These are phyloP conservation scores for Bombus superbus DNA, from an alignment of 1,140 invertebrate genomes.

Conservation along the genomic window DNA sequence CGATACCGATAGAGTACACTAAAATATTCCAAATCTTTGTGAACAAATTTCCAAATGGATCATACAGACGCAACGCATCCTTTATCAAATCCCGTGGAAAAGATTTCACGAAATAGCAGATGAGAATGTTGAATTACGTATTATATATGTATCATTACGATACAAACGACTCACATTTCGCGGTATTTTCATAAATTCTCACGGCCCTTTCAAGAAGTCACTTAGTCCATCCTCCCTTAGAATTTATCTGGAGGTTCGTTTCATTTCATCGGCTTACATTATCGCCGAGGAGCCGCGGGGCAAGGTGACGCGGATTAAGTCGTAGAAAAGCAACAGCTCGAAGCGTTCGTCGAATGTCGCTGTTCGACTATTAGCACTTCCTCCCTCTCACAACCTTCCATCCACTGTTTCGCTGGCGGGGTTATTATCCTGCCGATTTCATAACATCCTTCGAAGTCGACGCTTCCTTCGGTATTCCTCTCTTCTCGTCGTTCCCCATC, in stretches of 20 bases:
- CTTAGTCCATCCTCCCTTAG: not conserved
- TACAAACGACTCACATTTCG: too few species aligned
- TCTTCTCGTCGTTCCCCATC: slow-evolving; percentile 7
- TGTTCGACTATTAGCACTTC: slow-evolving; percentile 65
- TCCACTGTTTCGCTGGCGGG: slow-evolving; percentile 31
- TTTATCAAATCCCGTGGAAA: too few species aligned
- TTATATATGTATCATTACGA: too few species aligned
- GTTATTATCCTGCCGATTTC: slow-evolving; percentile 73
- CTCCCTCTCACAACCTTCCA: not conserved
- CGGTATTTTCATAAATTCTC: not conserved
- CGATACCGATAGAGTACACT: too few species aligned
- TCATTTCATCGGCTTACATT: slow-evolving; percentile 47
- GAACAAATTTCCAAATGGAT: too few species aligned
- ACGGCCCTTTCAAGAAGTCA: not conserved
- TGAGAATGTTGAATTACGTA: too few species aligned
- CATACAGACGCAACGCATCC: too few species aligned
- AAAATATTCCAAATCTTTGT: too few species aligned
- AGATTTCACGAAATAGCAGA: too few species aligned
- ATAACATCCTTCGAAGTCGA: slow-evolving; percentile 68
- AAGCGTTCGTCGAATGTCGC: slow-evolving; percentile 45
- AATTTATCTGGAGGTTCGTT: slow-evolving; percentile 3
- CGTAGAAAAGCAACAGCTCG: slow-evolving; percentile 48
- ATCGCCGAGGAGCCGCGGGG: not conserved
- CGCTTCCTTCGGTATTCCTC: slow-evolving; percentile 30
- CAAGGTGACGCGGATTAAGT: slow-evolving; percentile 45